Percentiles rank a stretch among this genome's conserved stretches.
Evolutionary conservation across 2,113 vertebrate genomes (phyloP).

Genomic region (Rynchops niger): DNA sequence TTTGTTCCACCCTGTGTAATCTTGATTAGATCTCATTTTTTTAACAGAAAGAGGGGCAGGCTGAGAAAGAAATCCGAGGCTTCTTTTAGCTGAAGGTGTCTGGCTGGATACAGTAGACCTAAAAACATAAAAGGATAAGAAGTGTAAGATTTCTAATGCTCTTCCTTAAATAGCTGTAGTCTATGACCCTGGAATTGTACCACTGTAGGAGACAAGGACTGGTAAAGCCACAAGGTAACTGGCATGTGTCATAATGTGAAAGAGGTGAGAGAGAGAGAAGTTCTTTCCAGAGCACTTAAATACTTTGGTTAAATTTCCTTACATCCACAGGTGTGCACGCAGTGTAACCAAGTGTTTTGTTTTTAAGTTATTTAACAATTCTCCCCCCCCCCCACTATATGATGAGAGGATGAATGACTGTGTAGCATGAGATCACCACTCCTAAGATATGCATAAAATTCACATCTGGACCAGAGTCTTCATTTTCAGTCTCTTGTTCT

Average conservation of each 20-base stretch:
- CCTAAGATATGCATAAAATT: neutral
- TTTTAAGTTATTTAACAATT: neutral
- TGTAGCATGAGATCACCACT: neutral
- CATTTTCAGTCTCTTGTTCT: neutral
- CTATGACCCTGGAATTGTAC: neutral
- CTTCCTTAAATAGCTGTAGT: neutral
- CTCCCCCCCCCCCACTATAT: neutral
- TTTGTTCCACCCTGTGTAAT: slow-evolving; percentile 97
- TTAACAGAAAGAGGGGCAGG: slow-evolving; percentile 89
- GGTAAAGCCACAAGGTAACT: neutral
- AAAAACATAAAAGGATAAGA: neutral
- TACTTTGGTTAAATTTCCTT: neutral
- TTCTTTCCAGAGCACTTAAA: neutral
- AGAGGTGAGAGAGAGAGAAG: neutral
- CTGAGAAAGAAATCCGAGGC: slow-evolving; percentile 89
- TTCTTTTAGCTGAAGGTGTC: slow-evolving; percentile 86
- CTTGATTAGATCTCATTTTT: slow-evolving; percentile 88
- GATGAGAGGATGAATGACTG: neutral
- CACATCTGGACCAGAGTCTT: neutral
- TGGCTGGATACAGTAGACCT: slow-evolving; percentile 83
- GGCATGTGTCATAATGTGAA: neutral
- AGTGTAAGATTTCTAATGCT: neutral
- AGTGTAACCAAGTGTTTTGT: neutral
- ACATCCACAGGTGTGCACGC: neutral
- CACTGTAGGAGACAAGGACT: neutral